These are phyloP conservation scores for Thera obeliscata DNA, from an alignment of 2,888 invertebrate species.

Conservation along the genomic window DNA sequence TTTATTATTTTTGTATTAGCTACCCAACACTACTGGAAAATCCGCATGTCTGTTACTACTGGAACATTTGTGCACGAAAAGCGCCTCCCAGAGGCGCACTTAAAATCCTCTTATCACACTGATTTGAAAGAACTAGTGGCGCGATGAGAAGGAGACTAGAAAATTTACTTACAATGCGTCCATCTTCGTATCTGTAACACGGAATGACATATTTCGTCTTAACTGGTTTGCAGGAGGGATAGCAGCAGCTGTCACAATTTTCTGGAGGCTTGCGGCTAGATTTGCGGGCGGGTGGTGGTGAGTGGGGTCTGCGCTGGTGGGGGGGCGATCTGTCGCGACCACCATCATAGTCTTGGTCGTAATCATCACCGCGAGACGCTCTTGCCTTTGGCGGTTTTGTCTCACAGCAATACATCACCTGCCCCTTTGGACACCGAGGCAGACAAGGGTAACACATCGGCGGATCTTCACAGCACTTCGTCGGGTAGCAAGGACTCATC, in stretches of 20 bases:
- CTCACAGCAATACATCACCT: conserved; percentile 55
- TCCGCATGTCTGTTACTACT: background rate
- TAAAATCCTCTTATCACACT: too few relatives aligned
- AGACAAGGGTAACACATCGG: conserved; percentile 58
- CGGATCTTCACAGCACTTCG: conserved; percentile 54
- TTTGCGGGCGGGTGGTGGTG: conserved; percentile 25
- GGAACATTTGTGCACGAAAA: background rate
- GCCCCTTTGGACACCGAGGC: conserved; percentile 57
- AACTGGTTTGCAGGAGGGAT: conserved; percentile 53
- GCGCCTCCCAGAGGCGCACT: too few relatives aligned
- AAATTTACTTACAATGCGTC: conserved; percentile 72
- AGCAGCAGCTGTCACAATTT: conserved; percentile 41
- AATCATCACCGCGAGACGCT: conserved; percentile 29
- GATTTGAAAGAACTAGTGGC: too few relatives aligned
- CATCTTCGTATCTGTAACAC: conserved; percentile 79
- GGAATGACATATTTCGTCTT: conserved; percentile 77
- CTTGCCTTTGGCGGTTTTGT: conserved; percentile 40
- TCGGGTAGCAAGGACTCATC: conserved; percentile 47
- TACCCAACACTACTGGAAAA: background rate
- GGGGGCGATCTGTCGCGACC: conserved; percentile 15
- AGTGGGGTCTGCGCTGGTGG: conserved; percentile 18
- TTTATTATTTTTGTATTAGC: too few relatives aligned
- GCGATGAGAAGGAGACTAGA: background rate
- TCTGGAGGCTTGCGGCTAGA: conserved; percentile 32
- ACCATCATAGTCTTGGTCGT: conserved; percentile 9